Evolutionary conservation across 37 sponge, comb jelly and placozoan genomes (phyloP).

Genomic region (Oopsacas minuta): DNA sequence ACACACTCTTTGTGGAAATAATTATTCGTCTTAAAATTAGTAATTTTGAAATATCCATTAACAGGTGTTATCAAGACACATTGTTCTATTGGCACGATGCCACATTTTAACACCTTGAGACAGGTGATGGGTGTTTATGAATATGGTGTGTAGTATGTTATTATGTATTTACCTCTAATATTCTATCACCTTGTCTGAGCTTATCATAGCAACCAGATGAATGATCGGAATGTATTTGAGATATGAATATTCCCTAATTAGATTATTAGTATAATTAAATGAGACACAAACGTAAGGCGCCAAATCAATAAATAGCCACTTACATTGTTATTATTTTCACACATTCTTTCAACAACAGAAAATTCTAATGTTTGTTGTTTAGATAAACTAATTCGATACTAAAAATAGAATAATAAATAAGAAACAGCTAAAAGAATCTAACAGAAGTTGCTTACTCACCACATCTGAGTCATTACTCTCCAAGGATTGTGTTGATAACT

Average conservation of each 20-base stretch:
- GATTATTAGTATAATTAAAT: too few species aligned
- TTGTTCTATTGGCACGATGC: too few species aligned
- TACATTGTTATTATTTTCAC: background rate
- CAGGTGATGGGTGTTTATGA: too few species aligned
- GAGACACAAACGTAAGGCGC: too few species aligned
- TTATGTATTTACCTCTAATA: background rate
- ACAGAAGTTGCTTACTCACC: background rate
- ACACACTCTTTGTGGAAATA: too few species aligned
- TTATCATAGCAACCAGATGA: background rate
- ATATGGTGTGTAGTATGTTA: background rate
- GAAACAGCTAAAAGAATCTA: too few species aligned
- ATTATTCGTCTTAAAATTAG: too few species aligned
- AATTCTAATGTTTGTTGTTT: background rate
- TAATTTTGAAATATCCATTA: too few species aligned
- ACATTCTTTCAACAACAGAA: background rate
- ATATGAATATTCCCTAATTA: slow-evolving; percentile 18
- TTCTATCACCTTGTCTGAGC: background rate
- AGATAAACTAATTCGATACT: background rate
- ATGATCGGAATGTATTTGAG: background rate
- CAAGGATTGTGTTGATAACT: background rate
- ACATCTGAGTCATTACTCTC: background rate
- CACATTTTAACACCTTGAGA: too few species aligned
- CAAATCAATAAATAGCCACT: slow-evolving; percentile 1
- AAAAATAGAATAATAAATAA: too few species aligned
- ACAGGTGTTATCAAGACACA: too few species aligned